Base-by-base conservation (phyloP, 2,113 vertebrate species). In the Boleophthalmus pectinirostris region DNA sequence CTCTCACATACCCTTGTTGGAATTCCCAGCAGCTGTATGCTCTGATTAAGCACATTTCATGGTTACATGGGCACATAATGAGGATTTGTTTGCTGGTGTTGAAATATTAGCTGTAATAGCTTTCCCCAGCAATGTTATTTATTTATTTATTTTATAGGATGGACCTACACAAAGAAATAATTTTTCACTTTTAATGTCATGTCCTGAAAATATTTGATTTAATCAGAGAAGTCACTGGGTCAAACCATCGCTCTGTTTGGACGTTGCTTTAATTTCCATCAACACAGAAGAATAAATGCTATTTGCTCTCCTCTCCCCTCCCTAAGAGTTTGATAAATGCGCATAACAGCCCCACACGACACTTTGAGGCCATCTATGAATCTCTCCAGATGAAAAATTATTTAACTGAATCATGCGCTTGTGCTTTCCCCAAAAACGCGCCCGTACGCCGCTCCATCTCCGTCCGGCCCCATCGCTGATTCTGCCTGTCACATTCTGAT, bases 291-390 rank as follows among this genome's bases (percentile, higher is more conserved):
- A 85, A 89, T 85, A 73, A 78, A 85, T 82, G 81, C 73, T 78
- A 83, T 91, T 86, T 80, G 63, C 84, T 85, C 68, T 49, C 21
- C n/a, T 84, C 47, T 69, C 51, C 65, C 67, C 51, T 24, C 61
- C 24, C 68, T 73, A 70, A 89, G 77, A 66, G 69, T 67, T 82
- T 85, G 82, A 90, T 72, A 83, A 85, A 89, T 83, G 84, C 68
- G 54, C 67, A 29, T 51, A 49, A 56, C 54, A 58, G 70, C 53
- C 51, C 33, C 82, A 73, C 81, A 72, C 82, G 87, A 91, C 89
- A 89, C 73, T 80, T 92, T 75, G 81, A 78, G 86, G 84, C 49
- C 82, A 72, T 80, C 70, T 71, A 73, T 80, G 72, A 90, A 85
- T 81, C 77, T 73, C 67, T 71, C 46, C 18, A 74, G 56, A 88